Evolutionary conservation across 2,797 vertebrate species (phyloP), one percentile per base, ranked within the genome.

Genomic region (Clamator glandarius): DNA sequence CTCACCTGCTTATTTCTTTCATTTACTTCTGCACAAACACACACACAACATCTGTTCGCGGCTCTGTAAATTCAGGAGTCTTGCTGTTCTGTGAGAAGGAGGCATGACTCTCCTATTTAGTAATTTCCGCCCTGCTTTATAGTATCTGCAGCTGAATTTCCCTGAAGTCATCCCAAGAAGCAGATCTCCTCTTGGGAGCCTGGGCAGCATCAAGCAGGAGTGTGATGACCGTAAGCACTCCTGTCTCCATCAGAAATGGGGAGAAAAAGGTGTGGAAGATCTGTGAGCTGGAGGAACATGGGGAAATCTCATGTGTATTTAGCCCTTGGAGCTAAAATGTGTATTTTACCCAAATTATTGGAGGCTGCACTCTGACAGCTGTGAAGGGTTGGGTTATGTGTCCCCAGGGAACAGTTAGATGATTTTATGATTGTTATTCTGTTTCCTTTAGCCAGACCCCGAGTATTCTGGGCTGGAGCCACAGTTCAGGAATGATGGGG

Each of bases 361-460:
- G 68, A 68, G 68, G 28, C 87, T 72, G 76, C 5, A 8, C 41
- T 84, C 64, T 1, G 3, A 15, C 84, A 91, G 92, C 82, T 91
- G 78, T 29, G 42, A 17, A 80, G 64, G 41, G 81, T 48, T 89
- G 11, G 69, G 61, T 75, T 80, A 59, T 72, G 52, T 35, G 48
- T 54, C 87, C 51, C 58, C n/a, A 41, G 76, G 72, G 87, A 82
- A 31, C 67, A 75, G 8, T 52, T 78, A 57, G 50, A 88, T 88
- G 62, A 36, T 88, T 75, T 75, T 81, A 63, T 1, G 9, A 44
- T 76, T 85, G 80, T 75, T 85, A 31, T 75, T 95, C 75, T 77
- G 18, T 84, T 92, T 87, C 86, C 74, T 85, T 82, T 79, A 94
- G 90, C 41, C 41, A 88, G 67, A 66, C 84, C 42, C n/a, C 29